Conservation (phyloP, 2,888 invertebrate species). For the Spodoptera picta region DNA sequence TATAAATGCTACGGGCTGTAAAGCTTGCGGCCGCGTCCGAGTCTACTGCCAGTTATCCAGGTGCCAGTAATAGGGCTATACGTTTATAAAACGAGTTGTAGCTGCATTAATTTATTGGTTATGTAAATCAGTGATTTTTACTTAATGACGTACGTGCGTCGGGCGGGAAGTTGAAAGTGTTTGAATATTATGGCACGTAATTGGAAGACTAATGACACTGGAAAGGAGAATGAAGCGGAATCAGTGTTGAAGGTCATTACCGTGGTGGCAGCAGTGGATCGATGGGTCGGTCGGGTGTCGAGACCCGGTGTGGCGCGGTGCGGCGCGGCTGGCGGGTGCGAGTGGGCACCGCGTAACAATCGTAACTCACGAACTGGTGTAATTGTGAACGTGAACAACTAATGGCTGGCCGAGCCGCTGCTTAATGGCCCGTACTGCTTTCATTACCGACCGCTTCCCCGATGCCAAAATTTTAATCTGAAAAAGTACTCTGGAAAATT, state of each 20-base stretch:
- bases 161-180: constrained; percentile 1
- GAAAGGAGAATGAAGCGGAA: constrained; percentile 15
- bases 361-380: constrained; percentile 76
- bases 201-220: constrained; percentile 8
- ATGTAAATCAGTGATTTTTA: too few relatives aligned
- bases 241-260: constrained; percentile 52
- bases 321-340: constrained; percentile 36
- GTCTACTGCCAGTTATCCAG: constrained; percentile 1
- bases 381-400: constrained; percentile 79
- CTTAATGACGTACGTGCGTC: too few relatives aligned
- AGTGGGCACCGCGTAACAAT: constrained; percentile 61
- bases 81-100: background rate
- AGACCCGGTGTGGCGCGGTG: constrained; percentile 32
- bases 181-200: constrained; percentile 9
- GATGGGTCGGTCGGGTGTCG: constrained; percentile 19
- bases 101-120: too few relatives aligned
- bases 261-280: constrained; percentile 45
- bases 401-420: constrained; percentile 71
- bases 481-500: constrained; percentile 68
- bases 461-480: constrained; percentile 80
- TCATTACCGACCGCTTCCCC: constrained; percentile 76
- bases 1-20: constrained; percentile 31
- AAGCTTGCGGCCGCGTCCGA: constrained; percentile 12
- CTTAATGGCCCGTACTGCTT: constrained; percentile 79
- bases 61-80: constrained; percentile 16